A percentile compares a stretch with the other conserved stretches of the same genome.
Evolutionary conservation across 2,888 invertebrate species (phyloP).

Genomic region (Geophilus truncorum): DNA sequence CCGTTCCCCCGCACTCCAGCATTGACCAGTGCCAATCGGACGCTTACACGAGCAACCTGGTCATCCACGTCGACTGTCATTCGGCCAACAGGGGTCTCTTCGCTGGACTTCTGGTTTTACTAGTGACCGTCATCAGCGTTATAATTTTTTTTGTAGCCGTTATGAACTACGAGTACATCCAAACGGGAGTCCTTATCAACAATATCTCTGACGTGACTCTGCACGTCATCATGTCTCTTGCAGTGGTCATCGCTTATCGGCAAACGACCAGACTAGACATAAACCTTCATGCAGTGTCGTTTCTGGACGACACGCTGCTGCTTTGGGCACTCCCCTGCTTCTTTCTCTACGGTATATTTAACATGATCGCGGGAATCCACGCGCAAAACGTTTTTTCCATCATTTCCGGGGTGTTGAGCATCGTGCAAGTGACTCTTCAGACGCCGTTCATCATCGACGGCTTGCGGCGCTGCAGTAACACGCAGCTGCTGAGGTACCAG

Average conservation of each 20-base stretch:
- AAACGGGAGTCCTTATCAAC: conserved; percentile 40
- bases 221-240: conserved; percentile 57
- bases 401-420: conserved; percentile 53
- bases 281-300: conserved; percentile 59
- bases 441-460: conserved; percentile 69
- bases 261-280: conserved; percentile 63
- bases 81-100: conserved; percentile 71
- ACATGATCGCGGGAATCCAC: conserved; percentile 61
- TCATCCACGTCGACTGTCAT: conserved; percentile 68
- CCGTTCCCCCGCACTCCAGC: background rate
- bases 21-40: conserved; percentile 33
- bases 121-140: conserved; percentile 56
- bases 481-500: conserved; percentile 57
- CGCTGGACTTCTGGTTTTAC: conserved; percentile 60
- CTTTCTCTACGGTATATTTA: conserved; percentile 64
- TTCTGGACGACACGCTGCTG: conserved; percentile 64
- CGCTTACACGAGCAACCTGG: conserved; percentile 47
- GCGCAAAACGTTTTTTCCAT: conserved; percentile 54
- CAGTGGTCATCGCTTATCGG: conserved; percentile 58
- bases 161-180: conserved; percentile 50
- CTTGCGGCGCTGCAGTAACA: conserved; percentile 66
- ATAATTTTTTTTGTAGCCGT: conserved; percentile 59
- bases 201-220: conserved; percentile 54
- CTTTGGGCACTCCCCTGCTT: conserved; percentile 68
- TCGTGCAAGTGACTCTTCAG: conserved; percentile 64